Conservation (phyloP, 1,140 invertebrate species). For the Pogonognathellus flavescens region DNA sequence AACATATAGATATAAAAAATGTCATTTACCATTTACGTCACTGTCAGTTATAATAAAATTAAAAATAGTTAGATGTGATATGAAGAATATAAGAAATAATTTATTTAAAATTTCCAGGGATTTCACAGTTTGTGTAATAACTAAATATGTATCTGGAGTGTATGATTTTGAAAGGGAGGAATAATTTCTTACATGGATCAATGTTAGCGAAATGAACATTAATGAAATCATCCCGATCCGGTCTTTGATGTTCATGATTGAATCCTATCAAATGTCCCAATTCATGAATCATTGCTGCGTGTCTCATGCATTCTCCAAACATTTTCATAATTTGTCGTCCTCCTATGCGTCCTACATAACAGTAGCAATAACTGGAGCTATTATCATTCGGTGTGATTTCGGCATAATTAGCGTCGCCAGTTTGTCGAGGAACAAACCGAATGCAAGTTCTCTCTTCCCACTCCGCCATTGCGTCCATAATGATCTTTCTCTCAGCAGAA, state of each 20-base stretch:
- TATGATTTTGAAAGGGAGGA: too few species aligned
- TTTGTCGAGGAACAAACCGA: conserved; percentile 73
- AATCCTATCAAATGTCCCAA: conserved; percentile 71
- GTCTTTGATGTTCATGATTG: conserved; percentile 71
- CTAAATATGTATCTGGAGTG: too few species aligned
- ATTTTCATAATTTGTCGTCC: conserved; percentile 56
- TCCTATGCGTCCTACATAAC: conserved; percentile 39
- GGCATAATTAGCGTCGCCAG: conserved; percentile 78
- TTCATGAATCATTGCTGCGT: conserved; percentile 68
- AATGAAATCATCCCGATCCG: conserved; percentile 70
- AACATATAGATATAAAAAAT: too few species aligned
- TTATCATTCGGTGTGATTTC: conserved; percentile 70
- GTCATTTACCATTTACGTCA: too few species aligned
- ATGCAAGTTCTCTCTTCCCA: conserved; percentile 6
- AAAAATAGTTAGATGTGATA: too few species aligned
- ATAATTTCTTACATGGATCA: conserved; percentile 39
- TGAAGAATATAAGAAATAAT: too few species aligned
- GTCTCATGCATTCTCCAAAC: conserved; percentile 51
- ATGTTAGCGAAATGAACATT: conserved; percentile 69
- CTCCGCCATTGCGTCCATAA: conserved; percentile 77
- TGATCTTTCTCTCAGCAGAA: conserved; percentile 71
- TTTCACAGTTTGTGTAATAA: too few species aligned
- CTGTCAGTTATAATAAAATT: too few species aligned
- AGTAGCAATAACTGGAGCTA: conserved; percentile 42
- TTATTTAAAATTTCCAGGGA: too few species aligned